Conservation (phyloP, 1,140 invertebrate species). For the Drosophila nigrodunni region DNA sequence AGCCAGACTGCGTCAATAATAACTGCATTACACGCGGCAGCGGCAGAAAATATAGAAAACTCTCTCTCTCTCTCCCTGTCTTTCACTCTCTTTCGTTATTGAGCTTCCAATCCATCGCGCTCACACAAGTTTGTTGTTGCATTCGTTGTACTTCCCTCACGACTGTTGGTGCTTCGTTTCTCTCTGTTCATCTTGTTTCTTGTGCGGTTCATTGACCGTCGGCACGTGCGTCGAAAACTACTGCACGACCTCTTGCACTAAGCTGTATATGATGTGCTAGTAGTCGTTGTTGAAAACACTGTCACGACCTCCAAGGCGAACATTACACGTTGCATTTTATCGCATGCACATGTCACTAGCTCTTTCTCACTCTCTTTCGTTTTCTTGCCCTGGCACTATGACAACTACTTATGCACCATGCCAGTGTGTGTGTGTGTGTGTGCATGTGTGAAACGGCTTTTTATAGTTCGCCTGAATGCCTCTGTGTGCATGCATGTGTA, state of each 20-base stretch:
- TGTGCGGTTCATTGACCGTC: slow-evolving; percentile 76
- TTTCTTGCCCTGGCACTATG: slow-evolving; percentile 27
- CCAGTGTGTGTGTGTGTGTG: neutral
- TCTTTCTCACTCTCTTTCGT: slow-evolving; percentile 24
- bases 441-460: slow-evolving; percentile 32
- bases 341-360: slow-evolving; percentile 69
- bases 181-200: slow-evolving; percentile 21
- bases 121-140: slow-evolving; percentile 20
- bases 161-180: slow-evolving; percentile 3
- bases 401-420: slow-evolving; percentile 40
- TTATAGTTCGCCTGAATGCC: slow-evolving; percentile 36
- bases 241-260: slow-evolving; percentile 69
- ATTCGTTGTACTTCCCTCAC: slow-evolving; percentile 5
- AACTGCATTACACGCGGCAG: slow-evolving; percentile 68
- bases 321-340: slow-evolving; percentile 75
- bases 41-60: slow-evolving; percentile 34
- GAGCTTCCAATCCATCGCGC: neutral
- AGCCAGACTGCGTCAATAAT: slow-evolving; percentile 77
- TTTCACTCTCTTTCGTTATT: neutral
- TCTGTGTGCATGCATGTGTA: slow-evolving; percentile 6
- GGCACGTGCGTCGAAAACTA: slow-evolving; percentile 71
- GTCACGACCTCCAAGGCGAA: slow-evolving; percentile 55
- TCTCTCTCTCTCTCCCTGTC: slow-evolving; percentile 9
- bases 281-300: slow-evolving; percentile 62
- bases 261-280: neutral